Conservation (phyloP, 2,113 vertebrate genomes). For the Setophaga petechia region DNA sequence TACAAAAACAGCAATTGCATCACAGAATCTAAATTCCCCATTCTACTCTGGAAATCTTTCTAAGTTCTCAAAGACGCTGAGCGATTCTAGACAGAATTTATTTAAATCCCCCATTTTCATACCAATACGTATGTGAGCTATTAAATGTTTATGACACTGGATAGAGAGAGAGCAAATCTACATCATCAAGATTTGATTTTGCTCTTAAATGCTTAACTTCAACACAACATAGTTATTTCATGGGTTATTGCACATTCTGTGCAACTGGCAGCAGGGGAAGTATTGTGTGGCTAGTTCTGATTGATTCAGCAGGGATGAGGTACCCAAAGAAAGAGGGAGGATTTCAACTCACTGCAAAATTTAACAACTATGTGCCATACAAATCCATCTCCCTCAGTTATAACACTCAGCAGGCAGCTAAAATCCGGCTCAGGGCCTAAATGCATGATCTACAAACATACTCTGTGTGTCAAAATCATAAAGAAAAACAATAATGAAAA, state of each 20-base stretch:
- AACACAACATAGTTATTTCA: background rate
- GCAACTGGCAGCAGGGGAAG: background rate
- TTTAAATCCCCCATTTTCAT: background rate
- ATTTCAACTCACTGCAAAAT: background rate
- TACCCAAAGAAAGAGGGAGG: background rate
- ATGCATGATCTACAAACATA: background rate
- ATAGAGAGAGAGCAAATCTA: background rate
- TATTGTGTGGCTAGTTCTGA: background rate
- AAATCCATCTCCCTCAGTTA: background rate
- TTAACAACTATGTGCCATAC: background rate
- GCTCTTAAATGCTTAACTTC: background rate
- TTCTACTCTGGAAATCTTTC: background rate
- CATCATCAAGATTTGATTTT: background rate
- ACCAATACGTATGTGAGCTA: background rate
- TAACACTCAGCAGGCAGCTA: accelerated
- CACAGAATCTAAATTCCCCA: background rate
- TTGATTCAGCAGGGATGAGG: background rate
- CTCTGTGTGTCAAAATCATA: accelerated
- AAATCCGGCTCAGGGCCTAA: background rate
- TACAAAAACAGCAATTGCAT: background rate
- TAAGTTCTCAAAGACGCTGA: background rate
- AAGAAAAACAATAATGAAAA: background rate
- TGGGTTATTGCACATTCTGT: background rate
- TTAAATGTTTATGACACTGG: background rate
- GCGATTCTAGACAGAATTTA: background rate